Percentiles rank a stretch among this genome's conserved stretches.
These are phyloP conservation scores for Drosophila meridionalis DNA, from an alignment of 2,888 invertebrate genomes.

Conservation along the genomic window DNA sequence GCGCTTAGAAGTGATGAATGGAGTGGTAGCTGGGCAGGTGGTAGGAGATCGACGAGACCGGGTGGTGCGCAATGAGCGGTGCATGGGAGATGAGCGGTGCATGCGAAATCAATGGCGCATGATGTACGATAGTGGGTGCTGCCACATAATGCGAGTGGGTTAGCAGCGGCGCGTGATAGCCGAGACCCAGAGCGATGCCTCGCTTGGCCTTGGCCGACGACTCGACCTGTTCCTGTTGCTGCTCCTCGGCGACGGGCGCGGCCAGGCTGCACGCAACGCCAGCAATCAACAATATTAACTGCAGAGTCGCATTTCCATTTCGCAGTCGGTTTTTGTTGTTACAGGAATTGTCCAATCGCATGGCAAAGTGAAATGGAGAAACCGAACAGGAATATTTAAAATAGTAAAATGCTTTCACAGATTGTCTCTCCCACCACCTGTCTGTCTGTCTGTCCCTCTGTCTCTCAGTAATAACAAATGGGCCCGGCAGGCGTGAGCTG, in stretches of 20 bases:
- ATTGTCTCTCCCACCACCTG: not conserved
- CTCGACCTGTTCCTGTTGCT: constrained; percentile 47
- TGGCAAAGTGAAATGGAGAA: constrained; percentile 7
- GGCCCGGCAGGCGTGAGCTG: constrained; percentile 1
- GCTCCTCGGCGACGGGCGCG: constrained; percentile 72
- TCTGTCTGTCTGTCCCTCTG: not conserved
- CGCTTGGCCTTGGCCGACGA: constrained; percentile 78
- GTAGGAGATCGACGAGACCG: constrained; percentile 66
- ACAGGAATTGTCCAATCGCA: constrained; percentile 36
- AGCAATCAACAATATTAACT: constrained; percentile 71
- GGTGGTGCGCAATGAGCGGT: constrained; percentile 70
- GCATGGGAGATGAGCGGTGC: constrained; percentile 73
- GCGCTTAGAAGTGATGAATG: constrained; percentile 71
- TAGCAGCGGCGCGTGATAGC: constrained; percentile 79
- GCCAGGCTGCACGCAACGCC: constrained; percentile 65
- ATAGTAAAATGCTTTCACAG: not conserved
- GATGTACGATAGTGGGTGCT: constrained; percentile 77
- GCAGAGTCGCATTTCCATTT: constrained; percentile 15
- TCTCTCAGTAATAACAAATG: constrained; percentile 7
- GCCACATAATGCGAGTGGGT: constrained; percentile 76
- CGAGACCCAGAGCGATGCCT: constrained; percentile 78
- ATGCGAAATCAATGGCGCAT: constrained; percentile 75
- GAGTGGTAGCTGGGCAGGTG: constrained; percentile 77
- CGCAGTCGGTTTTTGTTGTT: not conserved
- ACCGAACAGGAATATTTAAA: not conserved